Conservation (phyloP, 2,888 invertebrate species). For the Andrena haemorrhoa region DNA sequence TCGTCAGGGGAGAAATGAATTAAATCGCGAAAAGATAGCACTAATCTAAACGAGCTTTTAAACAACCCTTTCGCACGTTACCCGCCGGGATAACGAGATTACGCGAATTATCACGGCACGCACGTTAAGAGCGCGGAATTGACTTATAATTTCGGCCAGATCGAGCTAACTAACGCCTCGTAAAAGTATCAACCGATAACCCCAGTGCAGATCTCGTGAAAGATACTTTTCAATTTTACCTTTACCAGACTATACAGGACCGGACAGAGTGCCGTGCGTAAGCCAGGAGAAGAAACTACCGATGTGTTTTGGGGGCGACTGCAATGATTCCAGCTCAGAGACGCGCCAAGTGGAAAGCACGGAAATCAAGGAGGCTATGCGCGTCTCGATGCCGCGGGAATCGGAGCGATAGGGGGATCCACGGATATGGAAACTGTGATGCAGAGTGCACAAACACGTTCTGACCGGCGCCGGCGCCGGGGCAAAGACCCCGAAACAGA, state of each 20-base stretch:
- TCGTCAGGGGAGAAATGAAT: conserved; percentile 23
- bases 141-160: conserved; percentile 4
- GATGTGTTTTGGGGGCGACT: conserved; percentile 69
- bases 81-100: conserved; percentile 12
- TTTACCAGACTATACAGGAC: not conserved
- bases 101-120: not conserved
- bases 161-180: not conserved
- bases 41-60: conserved; percentile 33
- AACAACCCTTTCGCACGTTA: conserved; percentile 31
- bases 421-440: not conserved
- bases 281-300: conserved; percentile 39
- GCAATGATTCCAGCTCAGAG: conserved; percentile 45
- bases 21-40: conserved; percentile 13
- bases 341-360: not conserved
- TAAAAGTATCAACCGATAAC: not conserved
- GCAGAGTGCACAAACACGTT: conserved; percentile 1
- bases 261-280: conserved; percentile 42
- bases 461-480: not conserved
- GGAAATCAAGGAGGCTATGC: not conserved
- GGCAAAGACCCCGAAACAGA: conserved; percentile 1
- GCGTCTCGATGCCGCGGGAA: conserved; percentile 19
- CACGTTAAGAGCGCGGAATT: conserved; percentile 10
- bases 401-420: conserved; percentile 18
- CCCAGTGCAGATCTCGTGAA: not conserved
- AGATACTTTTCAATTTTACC: not conserved